These are phyloP conservation scores for Dasyurus viverrinus DNA, from an alignment of 2,113 vertebrate species.

Conservation along the genomic window DNA sequence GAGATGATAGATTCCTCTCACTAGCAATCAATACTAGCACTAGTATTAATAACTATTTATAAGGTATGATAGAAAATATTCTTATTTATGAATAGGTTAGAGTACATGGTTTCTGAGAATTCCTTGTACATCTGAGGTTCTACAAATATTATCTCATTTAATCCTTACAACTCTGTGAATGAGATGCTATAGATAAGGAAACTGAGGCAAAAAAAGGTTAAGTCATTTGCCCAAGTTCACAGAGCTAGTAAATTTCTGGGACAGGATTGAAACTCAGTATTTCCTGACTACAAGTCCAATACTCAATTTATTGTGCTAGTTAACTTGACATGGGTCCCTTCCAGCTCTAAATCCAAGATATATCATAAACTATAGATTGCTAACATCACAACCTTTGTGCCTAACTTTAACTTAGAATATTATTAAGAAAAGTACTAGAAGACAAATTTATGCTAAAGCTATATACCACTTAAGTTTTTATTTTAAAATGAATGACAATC, in stretches of 20 bases:
- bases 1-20: not conserved
- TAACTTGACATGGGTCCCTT: not conserved
- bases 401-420: not conserved
- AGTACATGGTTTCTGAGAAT: not conserved
- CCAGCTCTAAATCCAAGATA: not conserved
- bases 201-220: no score
- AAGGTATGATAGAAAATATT: not conserved
- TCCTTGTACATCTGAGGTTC: not conserved
- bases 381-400: not conserved
- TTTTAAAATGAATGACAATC: not conserved
- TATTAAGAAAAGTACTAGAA: not conserved
- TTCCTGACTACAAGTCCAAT: not conserved
- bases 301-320: not conserved
- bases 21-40: no score
- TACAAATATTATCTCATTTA: not conserved
- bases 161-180: not conserved
- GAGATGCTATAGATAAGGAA: not conserved
- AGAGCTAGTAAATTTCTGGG: not conserved
- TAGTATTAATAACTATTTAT: not conserved
- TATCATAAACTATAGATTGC: not conserved
- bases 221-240: not conserved
- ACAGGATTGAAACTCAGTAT: not conserved
- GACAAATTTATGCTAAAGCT: not conserved
- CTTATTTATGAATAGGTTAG: not conserved
- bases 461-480: not conserved